Conservation (phyloP, 2,797 vertebrate genomes). For the Dromococcyx pavoninus region DNA sequence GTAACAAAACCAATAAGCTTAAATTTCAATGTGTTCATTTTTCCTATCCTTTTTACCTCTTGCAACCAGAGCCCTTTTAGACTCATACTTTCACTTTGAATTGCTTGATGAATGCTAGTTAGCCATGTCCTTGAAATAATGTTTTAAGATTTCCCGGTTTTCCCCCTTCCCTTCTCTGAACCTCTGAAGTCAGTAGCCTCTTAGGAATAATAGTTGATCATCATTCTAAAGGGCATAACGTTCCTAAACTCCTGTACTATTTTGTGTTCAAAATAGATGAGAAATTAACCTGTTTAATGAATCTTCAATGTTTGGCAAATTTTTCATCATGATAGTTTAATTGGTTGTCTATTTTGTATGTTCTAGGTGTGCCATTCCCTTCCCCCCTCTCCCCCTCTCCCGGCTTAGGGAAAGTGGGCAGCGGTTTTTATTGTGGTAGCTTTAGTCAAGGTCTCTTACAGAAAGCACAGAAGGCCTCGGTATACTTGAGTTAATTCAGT, state of each 20-base stretch:
- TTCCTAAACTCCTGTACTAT: background rate
- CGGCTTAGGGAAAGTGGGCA: background rate
- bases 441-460: background rate
- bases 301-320: slow-evolving; percentile 33
- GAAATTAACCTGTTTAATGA: slow-evolving; percentile 32
- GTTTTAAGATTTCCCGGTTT: background rate
- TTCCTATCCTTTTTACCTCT: background rate
- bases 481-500: background rate
- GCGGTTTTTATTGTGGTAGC: background rate
- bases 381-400: too few species aligned
- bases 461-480: background rate
- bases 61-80: slow-evolving; percentile 9
- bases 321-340: slow-evolving; percentile 42
- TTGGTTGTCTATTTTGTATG: background rate
- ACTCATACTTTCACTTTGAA: background rate
- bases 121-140: background rate
- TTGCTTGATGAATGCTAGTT: background rate
- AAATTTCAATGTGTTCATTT: background rate
- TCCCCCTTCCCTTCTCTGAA: background rate
- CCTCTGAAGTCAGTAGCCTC: background rate
- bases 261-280: slow-evolving; percentile 42
- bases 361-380: background rate
- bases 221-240: background rate
- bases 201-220: background rate
- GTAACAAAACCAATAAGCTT: background rate